A percentile compares a stretch with the other conserved stretches of the same genome.
phyloP scores from a whole-genome alignment of 2,888 invertebrate species.

The Eilema caniola region DNA sequence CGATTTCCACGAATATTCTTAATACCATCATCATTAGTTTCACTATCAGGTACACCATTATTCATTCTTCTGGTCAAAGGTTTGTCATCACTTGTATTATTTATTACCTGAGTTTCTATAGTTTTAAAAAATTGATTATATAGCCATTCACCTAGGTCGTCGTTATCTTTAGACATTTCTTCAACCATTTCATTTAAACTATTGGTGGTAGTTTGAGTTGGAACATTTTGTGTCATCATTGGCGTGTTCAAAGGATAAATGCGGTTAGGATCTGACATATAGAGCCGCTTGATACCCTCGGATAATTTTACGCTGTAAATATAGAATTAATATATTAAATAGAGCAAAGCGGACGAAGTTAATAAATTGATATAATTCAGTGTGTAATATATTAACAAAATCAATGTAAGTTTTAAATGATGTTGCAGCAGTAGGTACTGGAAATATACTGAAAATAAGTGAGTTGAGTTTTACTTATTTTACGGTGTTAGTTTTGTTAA shows the following conservation, averaged over 20 bases:
- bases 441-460: background rate
- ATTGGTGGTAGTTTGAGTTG: conserved; percentile 48
- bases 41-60: conserved; percentile 13
- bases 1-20: background rate
- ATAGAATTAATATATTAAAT: background rate
- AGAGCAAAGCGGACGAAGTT: background rate
- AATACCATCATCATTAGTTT: background rate
- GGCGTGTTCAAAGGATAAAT: conserved; percentile 36
- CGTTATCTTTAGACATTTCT: conserved; percentile 68
- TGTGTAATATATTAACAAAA: too few species aligned
- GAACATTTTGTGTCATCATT: conserved; percentile 33
- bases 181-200: conserved; percentile 61
- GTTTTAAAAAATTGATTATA: conserved; percentile 83
- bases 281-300: conserved; percentile 61
- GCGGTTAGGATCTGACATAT: conserved; percentile 56
- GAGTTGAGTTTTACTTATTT: too few species aligned
- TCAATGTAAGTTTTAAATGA: too few species aligned
- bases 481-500: too few species aligned
- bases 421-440: too few species aligned
- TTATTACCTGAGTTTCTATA: conserved; percentile 78
- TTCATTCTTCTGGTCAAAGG: conserved; percentile 67
- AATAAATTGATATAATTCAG: too few species aligned
- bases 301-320: conserved; percentile 70
- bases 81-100: conserved; percentile 63
- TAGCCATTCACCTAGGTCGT: conserved; percentile 79